Evolutionary conservation across 2,113 vertebrate species (phyloP).

Genomic region (Argyrosomus japonicus): DNA sequence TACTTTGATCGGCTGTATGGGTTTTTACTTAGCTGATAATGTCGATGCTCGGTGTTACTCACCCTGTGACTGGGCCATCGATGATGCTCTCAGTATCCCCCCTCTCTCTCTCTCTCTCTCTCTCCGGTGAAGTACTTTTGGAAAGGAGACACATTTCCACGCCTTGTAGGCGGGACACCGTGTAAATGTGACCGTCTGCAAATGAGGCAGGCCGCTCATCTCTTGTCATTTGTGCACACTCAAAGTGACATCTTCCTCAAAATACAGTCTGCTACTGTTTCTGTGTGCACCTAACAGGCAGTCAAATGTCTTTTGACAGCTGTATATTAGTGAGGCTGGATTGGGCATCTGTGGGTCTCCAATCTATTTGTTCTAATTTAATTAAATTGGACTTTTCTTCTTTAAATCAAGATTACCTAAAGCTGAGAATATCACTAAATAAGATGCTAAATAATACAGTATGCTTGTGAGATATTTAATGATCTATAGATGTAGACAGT

Average conservation of each 20-base stretch:
- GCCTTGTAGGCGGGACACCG: constrained; percentile 78
- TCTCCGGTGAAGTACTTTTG: constrained; percentile 53
- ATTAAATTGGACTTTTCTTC: neutral
- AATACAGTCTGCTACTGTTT: too few species aligned
- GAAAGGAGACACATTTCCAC: constrained; percentile 68
- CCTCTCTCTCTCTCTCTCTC: neutral
- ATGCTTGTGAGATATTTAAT: neutral
- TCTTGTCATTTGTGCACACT: neutral
- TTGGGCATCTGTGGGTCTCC: neutral
- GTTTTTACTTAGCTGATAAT: constrained; percentile 7
- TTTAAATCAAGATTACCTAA: neutral
- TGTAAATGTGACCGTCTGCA: constrained; percentile 62
- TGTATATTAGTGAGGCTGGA: neutral
- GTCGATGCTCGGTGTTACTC: constrained; percentile 55
- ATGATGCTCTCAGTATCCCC: constrained; percentile 59
- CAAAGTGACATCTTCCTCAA: constrained; percentile 22
- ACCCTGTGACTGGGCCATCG: constrained; percentile 62
- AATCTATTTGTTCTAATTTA: neutral
- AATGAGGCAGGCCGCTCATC: constrained; percentile 38
- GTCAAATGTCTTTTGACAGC: neutral
- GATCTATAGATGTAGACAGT: neutral
- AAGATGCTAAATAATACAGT: neutral
- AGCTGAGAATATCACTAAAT: neutral
- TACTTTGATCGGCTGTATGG: neutral
- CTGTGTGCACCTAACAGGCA: neutral